These are phyloP conservation scores for Tetanocera ferruginea DNA, from an alignment of 2,888 invertebrate species.

Conservation along the genomic window DNA sequence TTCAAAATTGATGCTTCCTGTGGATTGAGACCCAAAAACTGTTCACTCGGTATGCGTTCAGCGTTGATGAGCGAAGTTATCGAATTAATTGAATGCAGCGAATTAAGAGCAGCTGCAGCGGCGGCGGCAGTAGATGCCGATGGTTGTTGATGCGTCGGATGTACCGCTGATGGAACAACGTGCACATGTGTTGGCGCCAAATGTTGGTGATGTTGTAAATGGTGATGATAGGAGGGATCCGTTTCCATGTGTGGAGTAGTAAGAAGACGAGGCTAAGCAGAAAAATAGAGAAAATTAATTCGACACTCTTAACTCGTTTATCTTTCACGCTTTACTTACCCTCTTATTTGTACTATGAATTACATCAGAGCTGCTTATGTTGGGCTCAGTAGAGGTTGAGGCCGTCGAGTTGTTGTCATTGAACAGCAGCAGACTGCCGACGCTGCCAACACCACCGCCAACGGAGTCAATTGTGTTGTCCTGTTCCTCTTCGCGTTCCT, in stretches of 20 bases:
- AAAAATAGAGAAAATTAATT: background rate
- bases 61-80: conserved; percentile 72
- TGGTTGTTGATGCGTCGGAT: conserved; percentile 49
- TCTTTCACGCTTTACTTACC: conserved; percentile 54
- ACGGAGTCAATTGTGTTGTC: conserved; percentile 82
- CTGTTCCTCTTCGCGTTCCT: conserved; percentile 73
- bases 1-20: conserved; percentile 76
- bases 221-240: conserved; percentile 70
- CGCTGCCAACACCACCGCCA: conserved; percentile 67
- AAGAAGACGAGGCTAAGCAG: conserved; percentile 64
- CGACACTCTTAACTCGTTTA: background rate
- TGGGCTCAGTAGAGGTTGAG: conserved; percentile 66
- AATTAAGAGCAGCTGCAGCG: conserved; percentile 58
- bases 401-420: conserved; percentile 60
- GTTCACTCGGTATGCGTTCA: conserved; percentile 74
- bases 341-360: conserved; percentile 70
- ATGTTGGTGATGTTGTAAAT: conserved; percentile 67
- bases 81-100: conserved; percentile 61
- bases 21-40: conserved; percentile 70
- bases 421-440: conserved; percentile 66
- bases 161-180: conserved; percentile 47
- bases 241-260: conserved; percentile 66
- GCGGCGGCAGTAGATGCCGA: conserved; percentile 51
- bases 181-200: conserved; percentile 54
- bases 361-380: conserved; percentile 67